Base-by-base conservation (phyloP, 2,797 vertebrate genomes). In the Clarias pachynema region DNA sequence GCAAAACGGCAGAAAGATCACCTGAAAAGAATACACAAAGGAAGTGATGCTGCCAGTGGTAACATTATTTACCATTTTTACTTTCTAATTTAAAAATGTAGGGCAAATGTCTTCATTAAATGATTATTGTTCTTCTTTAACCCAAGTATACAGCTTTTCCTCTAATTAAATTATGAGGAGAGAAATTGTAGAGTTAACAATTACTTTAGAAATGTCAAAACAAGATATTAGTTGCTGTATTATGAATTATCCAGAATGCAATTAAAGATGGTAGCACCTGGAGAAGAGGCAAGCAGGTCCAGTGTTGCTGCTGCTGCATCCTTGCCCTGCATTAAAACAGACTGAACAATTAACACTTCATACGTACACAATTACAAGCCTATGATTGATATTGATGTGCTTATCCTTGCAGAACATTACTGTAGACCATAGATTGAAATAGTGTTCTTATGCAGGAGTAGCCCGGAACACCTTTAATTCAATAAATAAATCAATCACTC, bases 1-100 rank as follows among this genome's bases (percentile, higher is more conserved):
- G 95, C 97, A 89, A 96, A 94, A 94, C 93, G 94, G 94, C 98
- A 99, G 89, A 98, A 97, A 95, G 96, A 97, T 92, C 96, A 98
- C 88, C 96, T 99, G 87, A 98, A 95, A 93, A 96, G 96, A 94
- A 95, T 98, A 92, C 95, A 95, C 79, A 94, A 94, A 91, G 96
- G 96, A 95, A 96, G 90, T 87, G 96, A 96, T 91, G 86, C 93
- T 87, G 91, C 94, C 91, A 94, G 94, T 90, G 97, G 97, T 99
- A 98, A 96, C 89, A 37, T 82, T 70, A 60, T 81, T 84, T 84
- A 81, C 22, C 5, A 49, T 66, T 72, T 80, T 80, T 86, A 75
- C 31, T 60, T 81, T 83, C 62, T 87, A 26, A 85, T 83, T 73
- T 53, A 26, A 84, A 69, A 18, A 86, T 68, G 72, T 53, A n/a